These are phyloP conservation scores for Lasioglossum calceatum DNA, from an alignment of 2,888 invertebrate species.

Conservation along the genomic window DNA sequence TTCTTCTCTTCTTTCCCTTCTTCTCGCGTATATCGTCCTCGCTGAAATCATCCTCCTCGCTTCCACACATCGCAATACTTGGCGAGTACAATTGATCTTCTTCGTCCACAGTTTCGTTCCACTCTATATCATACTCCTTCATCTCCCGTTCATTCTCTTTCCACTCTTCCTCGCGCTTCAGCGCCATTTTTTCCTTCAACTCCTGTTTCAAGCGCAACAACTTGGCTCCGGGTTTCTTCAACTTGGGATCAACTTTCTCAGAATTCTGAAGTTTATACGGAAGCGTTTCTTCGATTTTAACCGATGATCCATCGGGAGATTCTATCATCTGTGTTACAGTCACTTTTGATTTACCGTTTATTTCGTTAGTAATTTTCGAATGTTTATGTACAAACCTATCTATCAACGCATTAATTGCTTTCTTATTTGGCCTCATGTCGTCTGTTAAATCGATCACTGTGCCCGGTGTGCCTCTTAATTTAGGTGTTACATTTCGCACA, in stretches of 20 bases:
- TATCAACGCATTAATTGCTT: slow-evolving; percentile 89
- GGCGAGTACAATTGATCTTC: slow-evolving; percentile 44
- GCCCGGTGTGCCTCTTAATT: slow-evolving; percentile 85
- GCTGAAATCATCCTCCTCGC: slow-evolving; percentile 73
- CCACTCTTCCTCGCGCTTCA: slow-evolving; percentile 90
- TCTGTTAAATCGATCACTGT: slow-evolving; percentile 88
- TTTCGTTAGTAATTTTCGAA: slow-evolving; percentile 85
- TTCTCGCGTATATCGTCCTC: slow-evolving; percentile 79
- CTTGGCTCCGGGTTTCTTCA: slow-evolving; percentile 89
- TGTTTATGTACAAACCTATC: slow-evolving; percentile 90
- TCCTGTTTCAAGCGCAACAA: slow-evolving; percentile 89
- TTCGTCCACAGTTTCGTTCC: slow-evolving; percentile 82
- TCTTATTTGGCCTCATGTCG: slow-evolving; percentile 83
- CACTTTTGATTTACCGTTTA: slow-evolving; percentile 83
- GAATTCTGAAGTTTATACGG: slow-evolving; percentile 51
- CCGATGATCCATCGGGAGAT: slow-evolving; percentile 61
- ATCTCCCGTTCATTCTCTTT: slow-evolving; percentile 86
- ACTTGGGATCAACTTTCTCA: slow-evolving; percentile 72
- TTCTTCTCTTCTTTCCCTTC: slow-evolving; percentile 68
- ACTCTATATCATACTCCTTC: slow-evolving; percentile 84
- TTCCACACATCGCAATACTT: slow-evolving; percentile 55
- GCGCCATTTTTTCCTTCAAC: slow-evolving; percentile 89
- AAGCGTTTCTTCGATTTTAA: slow-evolving; percentile 40
- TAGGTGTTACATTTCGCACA: slow-evolving; percentile 82
- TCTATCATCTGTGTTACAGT: slow-evolving; percentile 70